Base-by-base conservation (phyloP, 2,113 vertebrate genomes). In the Atlantisia rogersi region DNA sequence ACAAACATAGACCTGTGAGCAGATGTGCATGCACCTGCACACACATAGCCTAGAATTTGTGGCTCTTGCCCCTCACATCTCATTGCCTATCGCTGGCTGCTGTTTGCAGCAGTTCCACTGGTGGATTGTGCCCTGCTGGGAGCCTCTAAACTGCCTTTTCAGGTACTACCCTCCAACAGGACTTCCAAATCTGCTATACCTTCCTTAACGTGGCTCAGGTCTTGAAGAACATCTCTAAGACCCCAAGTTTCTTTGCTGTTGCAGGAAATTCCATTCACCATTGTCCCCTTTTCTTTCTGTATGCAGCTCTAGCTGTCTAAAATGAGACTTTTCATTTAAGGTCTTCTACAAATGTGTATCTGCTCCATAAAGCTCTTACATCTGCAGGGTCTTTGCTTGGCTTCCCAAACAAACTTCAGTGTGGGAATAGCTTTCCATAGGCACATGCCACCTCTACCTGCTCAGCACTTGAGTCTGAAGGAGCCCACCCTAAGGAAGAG, bases 1-100 rank as follows among this genome's bases (percentile, higher is more conserved):
- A 42, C 52, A 62, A 52, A 29, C 13, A 0, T 25, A 55, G 6
- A 7, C 6, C 2, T 1, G 8, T 55, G 68, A 29, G 42, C n/a
- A 68, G 48, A 12, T 29, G 9, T 22, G 25, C 32, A n/a, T 19
- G 42, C 13, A 58, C 18, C 0, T 21, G 32, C 21, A 31, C 12
- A 39, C 19, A 6, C 3, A 1, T 26, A 15, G 9, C 17, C 53
- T 83, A 77, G 52, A 64, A 50, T 50, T 10, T 3, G 31, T 71
- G 80, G 35, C 22, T 31, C 74, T 63, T 73, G 48, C 28, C 32
- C 17, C 31, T 90, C 40, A n/a, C 14, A 44, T 40, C 48, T 63
- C 26, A 26, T 21, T 44, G 18, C 9, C 18, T 28, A 2, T 42
- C 29, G 5, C 25, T 76, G 48, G 50, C 48, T 52, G 24, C 55